These are phyloP conservation scores for Prosapia bicincta DNA, from an alignment of 2,888 invertebrate species.

Conservation along the genomic window DNA sequence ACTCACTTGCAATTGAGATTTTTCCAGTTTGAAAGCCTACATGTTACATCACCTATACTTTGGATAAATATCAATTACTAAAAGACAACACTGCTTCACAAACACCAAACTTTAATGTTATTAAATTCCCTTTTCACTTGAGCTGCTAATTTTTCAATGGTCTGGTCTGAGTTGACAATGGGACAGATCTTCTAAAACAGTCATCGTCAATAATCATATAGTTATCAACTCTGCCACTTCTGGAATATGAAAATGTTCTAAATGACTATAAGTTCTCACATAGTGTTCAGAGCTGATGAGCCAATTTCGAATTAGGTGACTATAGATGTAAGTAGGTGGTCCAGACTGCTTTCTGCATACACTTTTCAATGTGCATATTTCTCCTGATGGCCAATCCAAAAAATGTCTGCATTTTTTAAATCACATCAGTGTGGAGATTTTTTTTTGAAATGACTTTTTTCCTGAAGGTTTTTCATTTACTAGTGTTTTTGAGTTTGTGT, in stretches of 20 bases:
- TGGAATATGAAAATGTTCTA: neutral
- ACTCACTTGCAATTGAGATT: neutral
- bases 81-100: neutral
- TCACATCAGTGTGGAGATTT: neutral
- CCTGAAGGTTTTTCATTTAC: neutral
- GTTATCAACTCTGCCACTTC: neutral
- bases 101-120: constrained; percentile 1
- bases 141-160: neutral
- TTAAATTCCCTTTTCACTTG: too few species aligned
- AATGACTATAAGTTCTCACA: neutral
- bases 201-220: too few species aligned
- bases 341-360: neutral
- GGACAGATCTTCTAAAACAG: too few species aligned
- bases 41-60: neutral
- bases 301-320: neutral
- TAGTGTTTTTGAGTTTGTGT: neutral
- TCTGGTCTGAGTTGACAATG: neutral
- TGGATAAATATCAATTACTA: neutral
- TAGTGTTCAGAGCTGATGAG: neutral
- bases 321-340: neutral
- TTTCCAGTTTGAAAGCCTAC: neutral
- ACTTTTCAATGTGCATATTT: neutral
- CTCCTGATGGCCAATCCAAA: constrained; percentile 3
- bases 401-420: neutral
- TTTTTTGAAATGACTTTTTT: too few species aligned